Evolutionary conservation across 2,113 vertebrate genomes (phyloP), one percentile per base, ranked within the genome.

Genomic region (Centrocercus urophasianus): DNA sequence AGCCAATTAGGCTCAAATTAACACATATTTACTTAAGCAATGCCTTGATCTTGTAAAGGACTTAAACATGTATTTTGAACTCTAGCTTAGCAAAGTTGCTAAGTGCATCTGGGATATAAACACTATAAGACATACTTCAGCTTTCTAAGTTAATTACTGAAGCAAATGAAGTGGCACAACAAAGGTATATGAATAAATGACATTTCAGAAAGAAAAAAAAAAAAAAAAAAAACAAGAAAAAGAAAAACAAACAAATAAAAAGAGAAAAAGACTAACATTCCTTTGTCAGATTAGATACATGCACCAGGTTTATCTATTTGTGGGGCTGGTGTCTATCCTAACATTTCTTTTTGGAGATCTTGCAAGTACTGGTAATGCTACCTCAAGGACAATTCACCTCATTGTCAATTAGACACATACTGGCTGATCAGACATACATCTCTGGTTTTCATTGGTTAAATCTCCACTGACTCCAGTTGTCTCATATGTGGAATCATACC

Each of bases 1-100:
- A 91, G 52, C 56, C 88, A 96, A 83, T 93, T 94, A 93, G 56
- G 86, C 36, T 96, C 69, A 86, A 93, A 91, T 95, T 93, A 96
- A 59, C 85, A 74, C 45, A 77, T 34, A 86, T 90, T 91, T 96
- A 91, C 91, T 95, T 94, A 93, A 93, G 45, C 50, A 80, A 80
- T 75, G 38, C 21, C 71, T 25, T 60, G 82, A 86, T 88, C 90
- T 94, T 80, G 69, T 65, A 83, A 91, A 86, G 36, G 45, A 70
- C 48, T 93, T 93, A 83, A 91, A 72, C 27, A 28, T 13, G 13
- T 34, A 56, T 76, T 88, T 92, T 88, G 50, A 90, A 73, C 78
- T 87, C 67, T 85, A 47, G 48, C 25, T 93, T 83, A 91, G 64
- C 17, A 66, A 95, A 85, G 63, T 80, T 95, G 67, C 38, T 52